These are phyloP conservation scores for Apodemia hepburni DNA, from an alignment of 2,888 invertebrate genomes.

Conservation along the genomic window DNA sequence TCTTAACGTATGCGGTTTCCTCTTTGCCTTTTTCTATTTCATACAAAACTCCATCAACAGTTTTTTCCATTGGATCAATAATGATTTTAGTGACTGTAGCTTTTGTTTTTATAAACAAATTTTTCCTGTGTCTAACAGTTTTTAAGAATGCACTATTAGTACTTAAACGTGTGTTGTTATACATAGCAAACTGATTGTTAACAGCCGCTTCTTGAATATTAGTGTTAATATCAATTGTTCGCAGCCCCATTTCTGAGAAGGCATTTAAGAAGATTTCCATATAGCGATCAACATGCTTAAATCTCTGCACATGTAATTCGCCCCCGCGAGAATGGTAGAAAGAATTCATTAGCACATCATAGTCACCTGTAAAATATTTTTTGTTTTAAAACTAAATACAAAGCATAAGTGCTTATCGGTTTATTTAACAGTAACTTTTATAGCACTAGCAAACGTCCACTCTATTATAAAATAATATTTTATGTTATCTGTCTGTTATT, in stretches of 20 bases:
- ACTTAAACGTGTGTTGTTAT: slow-evolving; percentile 68
- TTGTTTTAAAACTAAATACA: neutral
- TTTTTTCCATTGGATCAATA: slow-evolving; percentile 59
- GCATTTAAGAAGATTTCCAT: slow-evolving; percentile 62
- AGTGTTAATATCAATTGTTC: slow-evolving; percentile 61
- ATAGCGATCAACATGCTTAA: slow-evolving; percentile 61
- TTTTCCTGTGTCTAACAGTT: slow-evolving; percentile 62
- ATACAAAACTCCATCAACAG: slow-evolving; percentile 61
- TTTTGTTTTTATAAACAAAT: slow-evolving; percentile 59
- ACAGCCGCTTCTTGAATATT: slow-evolving; percentile 66
- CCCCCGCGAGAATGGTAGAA: slow-evolving; percentile 69
- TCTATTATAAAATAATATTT: no score
- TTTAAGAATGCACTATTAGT: slow-evolving; percentile 65
- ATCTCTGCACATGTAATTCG: slow-evolving; percentile 66
- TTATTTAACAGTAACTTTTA: no score
- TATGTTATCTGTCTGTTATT: no score
- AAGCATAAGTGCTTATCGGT: neutral
- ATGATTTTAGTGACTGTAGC: slow-evolving; percentile 65
- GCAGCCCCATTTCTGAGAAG: slow-evolving; percentile 66
- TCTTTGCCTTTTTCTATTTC: slow-evolving; percentile 67
- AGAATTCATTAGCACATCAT: slow-evolving; percentile 67
- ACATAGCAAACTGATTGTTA: slow-evolving; percentile 62
- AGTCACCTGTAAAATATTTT: slow-evolving; percentile 58
- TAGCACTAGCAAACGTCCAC: no score
- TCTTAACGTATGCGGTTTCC: slow-evolving; percentile 58